Conservation (phyloP, 2,113 vertebrate genomes). For the Collichthys lucidus region DNA sequence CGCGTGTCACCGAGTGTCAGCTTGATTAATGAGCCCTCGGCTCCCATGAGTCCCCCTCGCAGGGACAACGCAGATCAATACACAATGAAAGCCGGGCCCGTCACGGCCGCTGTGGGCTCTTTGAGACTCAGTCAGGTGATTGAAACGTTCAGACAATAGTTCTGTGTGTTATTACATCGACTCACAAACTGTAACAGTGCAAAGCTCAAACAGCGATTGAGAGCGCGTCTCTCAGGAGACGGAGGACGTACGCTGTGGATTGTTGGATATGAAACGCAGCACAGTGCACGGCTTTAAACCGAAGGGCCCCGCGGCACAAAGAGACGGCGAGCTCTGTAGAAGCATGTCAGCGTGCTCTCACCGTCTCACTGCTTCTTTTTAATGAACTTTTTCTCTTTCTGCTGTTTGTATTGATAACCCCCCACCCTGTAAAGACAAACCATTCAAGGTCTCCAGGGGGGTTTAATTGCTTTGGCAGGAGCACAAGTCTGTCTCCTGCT, state of each 20-base stretch:
- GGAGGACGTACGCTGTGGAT: not conserved
- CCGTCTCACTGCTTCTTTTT: constrained; percentile 36
- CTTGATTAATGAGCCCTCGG: constrained; percentile 71
- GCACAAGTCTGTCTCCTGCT: constrained; percentile 40
- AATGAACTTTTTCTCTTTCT: constrained; percentile 50
- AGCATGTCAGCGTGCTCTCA: not conserved
- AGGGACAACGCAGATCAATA: constrained; percentile 68
- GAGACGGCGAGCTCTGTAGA: not conserved
- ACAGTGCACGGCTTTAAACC: not conserved
- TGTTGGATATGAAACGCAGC: constrained; percentile 22
- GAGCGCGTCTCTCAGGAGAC: constrained; percentile 13
- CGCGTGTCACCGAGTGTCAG: constrained; percentile 55
- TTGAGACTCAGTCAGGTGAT: constrained; percentile 19
- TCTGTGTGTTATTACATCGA: constrained; percentile 5
- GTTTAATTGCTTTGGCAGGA: constrained; percentile 70
- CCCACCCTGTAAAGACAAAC: constrained; percentile 34
- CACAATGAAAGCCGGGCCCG: constrained; percentile 19
- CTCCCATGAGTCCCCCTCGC: constrained; percentile 41
- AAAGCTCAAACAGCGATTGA: constrained; percentile 32
- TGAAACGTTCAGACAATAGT: constrained; percentile 36
- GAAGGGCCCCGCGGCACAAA: constrained; percentile 12
- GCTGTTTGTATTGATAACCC: constrained; percentile 33
- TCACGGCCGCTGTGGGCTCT: constrained; percentile 4
- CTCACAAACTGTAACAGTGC: not conserved
- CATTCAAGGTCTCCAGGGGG: constrained; percentile 25